Evolutionary conservation across 2,113 vertebrate species (phyloP).

Genomic region (Zosterops japonicus): DNA sequence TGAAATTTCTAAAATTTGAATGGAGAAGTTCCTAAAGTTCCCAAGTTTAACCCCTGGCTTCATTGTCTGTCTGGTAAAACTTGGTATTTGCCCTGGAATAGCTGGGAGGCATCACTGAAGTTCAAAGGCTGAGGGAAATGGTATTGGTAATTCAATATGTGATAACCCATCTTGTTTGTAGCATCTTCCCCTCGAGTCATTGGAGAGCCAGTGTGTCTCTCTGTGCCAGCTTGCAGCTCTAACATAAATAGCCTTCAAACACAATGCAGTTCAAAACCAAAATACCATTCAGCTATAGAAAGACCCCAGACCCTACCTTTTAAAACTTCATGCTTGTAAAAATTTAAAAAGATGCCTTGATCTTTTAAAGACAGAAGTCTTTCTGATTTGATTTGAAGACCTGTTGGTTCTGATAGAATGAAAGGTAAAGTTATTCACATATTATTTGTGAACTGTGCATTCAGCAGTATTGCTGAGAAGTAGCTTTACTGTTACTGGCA

Average conservation of each 20-base stretch:
- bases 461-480: neutral
- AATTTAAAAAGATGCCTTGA: neutral
- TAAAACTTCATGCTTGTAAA: neutral
- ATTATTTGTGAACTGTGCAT: neutral
- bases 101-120: neutral
- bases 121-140: neutral
- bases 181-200: neutral
- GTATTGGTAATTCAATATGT: neutral
- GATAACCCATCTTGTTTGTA: neutral
- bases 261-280: neutral
- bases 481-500: neutral
- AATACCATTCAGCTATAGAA: neutral
- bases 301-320: neutral
- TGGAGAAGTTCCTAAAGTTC: neutral
- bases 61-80: neutral
- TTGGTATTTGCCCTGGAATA: neutral
- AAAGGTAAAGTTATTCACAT: neutral
- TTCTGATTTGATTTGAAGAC: neutral
- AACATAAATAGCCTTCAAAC: neutral
- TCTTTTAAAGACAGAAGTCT: neutral
- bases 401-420: neutral
- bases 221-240: neutral
- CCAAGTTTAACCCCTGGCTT: neutral
- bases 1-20: neutral
- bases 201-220: neutral